Percentiles rank a stretch among this genome's conserved stretches.
These are phyloP conservation scores for Argyra leucocephala DNA, from an alignment of 2,888 invertebrate genomes.

Conservation along the genomic window DNA sequence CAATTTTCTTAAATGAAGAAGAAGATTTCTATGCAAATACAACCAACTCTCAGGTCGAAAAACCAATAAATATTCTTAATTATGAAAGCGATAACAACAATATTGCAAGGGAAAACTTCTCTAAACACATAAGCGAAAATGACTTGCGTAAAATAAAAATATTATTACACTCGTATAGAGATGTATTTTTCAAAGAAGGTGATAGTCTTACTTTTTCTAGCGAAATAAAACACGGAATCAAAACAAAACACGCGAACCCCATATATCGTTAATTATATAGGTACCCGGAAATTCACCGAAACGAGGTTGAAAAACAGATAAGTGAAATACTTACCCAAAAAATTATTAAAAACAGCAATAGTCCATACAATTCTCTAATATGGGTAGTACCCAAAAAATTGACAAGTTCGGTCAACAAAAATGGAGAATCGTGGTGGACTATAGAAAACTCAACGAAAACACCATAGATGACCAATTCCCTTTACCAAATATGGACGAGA, in stretches of 20 bases:
- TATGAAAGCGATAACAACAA: neutral
- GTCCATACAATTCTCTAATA: conserved; percentile 15
- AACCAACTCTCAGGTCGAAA: neutral
- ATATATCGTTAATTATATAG: conserved; percentile 24
- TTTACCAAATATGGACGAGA: conserved; percentile 24
- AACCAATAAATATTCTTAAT: neutral
- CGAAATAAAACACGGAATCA: conserved; percentile 25
- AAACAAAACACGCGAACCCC: conserved; percentile 22
- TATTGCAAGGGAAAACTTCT: conserved; percentile 1
- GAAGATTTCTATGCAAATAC: neutral
- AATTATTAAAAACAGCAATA: conserved; percentile 12
- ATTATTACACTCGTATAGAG: conserved; percentile 10
- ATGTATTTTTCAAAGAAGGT: conserved; percentile 21
- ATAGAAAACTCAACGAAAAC: conserved; percentile 23
- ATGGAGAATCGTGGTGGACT: conserved; percentile 28
- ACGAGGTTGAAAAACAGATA: conserved; percentile 22
- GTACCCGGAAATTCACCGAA: conserved; percentile 23
- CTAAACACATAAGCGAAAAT: conserved; percentile 11
- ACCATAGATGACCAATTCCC: conserved; percentile 23
- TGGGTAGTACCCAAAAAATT: conserved; percentile 14
- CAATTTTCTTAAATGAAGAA: conserved; percentile 4
- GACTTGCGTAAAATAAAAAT: conserved; percentile 11
- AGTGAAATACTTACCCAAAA: conserved; percentile 16
- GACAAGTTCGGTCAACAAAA: conserved; percentile 20
- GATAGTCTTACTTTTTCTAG: conserved; percentile 22